phyloP scores from a whole-genome alignment of 2,888 invertebrate species.

The Nesidiocoris tenuis region DNA sequence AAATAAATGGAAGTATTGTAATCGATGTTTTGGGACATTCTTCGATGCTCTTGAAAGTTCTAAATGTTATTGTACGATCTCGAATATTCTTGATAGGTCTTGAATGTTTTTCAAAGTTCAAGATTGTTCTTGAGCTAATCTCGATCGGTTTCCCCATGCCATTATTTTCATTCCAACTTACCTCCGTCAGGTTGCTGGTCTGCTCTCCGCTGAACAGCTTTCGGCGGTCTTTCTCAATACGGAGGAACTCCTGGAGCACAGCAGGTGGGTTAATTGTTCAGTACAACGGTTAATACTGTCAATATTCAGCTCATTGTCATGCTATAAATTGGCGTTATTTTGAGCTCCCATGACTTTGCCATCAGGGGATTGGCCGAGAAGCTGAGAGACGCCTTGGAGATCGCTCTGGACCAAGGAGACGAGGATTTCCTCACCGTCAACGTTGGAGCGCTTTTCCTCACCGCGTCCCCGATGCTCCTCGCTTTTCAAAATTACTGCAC shows the following conservation, averaged over 20 bases:
- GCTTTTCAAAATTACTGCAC: conserved; percentile 95
- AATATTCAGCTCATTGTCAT: too few relatives aligned
- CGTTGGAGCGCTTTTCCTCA: conserved; percentile 85
- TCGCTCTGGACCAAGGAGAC: conserved; percentile 64
- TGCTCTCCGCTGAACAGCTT: conserved; percentile 71
- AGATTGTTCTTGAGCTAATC: too few relatives aligned
- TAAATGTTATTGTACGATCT: too few relatives aligned
- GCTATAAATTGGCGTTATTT: too few relatives aligned
- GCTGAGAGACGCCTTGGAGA: conserved; percentile 81
- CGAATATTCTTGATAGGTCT: too few relatives aligned
- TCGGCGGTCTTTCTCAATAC: conserved; percentile 90
- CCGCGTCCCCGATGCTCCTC: conserved; percentile 88
- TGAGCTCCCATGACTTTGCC: too few relatives aligned
- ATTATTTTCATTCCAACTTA: too few relatives aligned
- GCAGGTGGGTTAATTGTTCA: conserved; percentile 15
- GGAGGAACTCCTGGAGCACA: conserved; percentile 86
- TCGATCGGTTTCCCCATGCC: too few relatives aligned
- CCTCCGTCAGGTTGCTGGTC: conserved; percentile 64
- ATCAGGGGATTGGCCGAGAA: conserved; percentile 76
- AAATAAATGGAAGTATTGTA: too few relatives aligned
- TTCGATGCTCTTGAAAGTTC: too few relatives aligned
- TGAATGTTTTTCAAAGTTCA: too few relatives aligned
- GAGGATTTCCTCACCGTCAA: conserved; percentile 83
- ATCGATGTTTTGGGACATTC: too few relatives aligned
- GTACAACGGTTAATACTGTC: neutral